These are phyloP conservation scores for Parapristionchus giblindavisi DNA, from an alignment of 2,888 invertebrate genomes.

Conservation along the genomic window DNA sequence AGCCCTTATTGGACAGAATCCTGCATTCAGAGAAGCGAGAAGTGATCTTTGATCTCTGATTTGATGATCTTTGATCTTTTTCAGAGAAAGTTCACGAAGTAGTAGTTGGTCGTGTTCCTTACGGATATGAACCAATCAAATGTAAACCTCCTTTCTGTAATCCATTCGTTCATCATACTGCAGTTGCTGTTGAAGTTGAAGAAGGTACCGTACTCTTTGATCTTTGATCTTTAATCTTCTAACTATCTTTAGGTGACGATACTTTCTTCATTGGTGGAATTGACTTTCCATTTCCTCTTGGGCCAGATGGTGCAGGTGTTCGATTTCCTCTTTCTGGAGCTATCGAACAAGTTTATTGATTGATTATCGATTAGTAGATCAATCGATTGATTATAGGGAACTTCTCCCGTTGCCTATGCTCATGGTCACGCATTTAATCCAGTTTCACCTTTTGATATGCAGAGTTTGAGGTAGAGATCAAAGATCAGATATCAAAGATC, in stretches of 20 bases:
- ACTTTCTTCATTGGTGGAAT: conserved; percentile 64
- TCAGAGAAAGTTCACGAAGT: conserved; percentile 62
- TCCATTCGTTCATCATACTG: conserved; percentile 64
- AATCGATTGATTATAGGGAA: conserved; percentile 47
- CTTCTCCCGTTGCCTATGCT: conserved; percentile 63
- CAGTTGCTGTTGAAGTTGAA: conserved; percentile 63
- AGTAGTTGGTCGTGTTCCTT: conserved; percentile 62
- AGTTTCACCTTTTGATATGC: conserved; percentile 59
- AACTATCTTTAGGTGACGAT: conserved; percentile 54
- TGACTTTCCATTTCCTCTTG: conserved; percentile 64
- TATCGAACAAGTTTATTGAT: conserved; percentile 50
- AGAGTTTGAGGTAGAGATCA: conserved; percentile 14
- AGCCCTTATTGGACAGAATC: conserved; percentile 59
- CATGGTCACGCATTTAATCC: conserved; percentile 65
- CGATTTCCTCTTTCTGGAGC: conserved; percentile 64
- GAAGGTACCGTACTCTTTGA: conserved; percentile 42
- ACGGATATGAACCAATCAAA: conserved; percentile 64
- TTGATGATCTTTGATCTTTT: conserved; percentile 2
- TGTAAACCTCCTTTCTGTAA: conserved; percentile 68
- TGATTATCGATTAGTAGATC: conserved; percentile 26
- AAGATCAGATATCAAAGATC: conserved; percentile 23
- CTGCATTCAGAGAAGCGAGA: conserved; percentile 61
- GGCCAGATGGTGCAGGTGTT: conserved; percentile 61
- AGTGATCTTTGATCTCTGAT: conserved; percentile 43
- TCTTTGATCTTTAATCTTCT: neutral